Evolutionary conservation across 2,797 vertebrate species (phyloP).

Genomic region (Enteromius trimaculatus): DNA sequence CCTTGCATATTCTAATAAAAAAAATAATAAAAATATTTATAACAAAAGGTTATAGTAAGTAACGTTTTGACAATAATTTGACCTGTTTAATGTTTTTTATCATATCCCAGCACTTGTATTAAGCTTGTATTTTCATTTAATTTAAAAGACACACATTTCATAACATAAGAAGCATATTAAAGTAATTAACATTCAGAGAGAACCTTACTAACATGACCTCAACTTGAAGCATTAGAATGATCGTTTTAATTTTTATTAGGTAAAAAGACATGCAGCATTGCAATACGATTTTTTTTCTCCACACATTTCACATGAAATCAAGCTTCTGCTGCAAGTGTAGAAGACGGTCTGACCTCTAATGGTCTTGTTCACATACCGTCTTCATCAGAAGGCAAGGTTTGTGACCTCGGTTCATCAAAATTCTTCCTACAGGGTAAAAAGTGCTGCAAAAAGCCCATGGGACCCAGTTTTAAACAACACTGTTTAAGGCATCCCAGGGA

Average conservation of each 20-base stretch:
- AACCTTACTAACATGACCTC: background rate
- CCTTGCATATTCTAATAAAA: too few relatives aligned
- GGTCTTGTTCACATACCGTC: background rate
- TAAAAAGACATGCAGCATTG: background rate
- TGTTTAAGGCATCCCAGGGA: background rate
- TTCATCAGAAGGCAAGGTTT: background rate
- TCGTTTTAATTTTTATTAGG: background rate
- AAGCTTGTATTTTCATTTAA: background rate
- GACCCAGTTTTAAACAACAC: background rate
- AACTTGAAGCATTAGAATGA: background rate
- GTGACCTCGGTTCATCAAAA: background rate
- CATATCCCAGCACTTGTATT: background rate
- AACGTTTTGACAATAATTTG: too few relatives aligned
- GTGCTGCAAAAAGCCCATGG: background rate
- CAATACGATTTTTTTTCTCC: too few relatives aligned
- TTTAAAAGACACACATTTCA: background rate
- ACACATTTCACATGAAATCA: background rate
- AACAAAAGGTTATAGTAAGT: background rate
- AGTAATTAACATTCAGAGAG: background rate
- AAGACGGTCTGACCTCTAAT: background rate
- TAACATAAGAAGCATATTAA: background rate
- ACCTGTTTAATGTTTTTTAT: background rate
- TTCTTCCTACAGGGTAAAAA: background rate
- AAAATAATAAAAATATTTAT: too few relatives aligned
- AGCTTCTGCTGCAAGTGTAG: background rate